Conservation (phyloP, 2,113 vertebrate genomes). For the Ranitomeya imitator region DNA sequence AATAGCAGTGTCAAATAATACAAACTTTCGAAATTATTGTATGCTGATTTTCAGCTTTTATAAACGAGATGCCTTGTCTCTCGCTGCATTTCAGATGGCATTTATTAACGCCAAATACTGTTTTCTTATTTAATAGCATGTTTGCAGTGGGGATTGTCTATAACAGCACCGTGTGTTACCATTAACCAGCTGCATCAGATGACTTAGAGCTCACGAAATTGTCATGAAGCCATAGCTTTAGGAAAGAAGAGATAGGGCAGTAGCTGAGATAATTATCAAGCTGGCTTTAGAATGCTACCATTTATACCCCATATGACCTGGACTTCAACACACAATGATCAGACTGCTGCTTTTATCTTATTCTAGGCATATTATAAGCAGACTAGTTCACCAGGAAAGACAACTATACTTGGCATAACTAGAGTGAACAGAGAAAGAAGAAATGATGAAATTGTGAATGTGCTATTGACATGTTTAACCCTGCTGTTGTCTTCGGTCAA, state of each 20-base stretch:
- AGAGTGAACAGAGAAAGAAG: neutral
- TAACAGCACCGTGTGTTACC: neutral
- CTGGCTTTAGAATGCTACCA: neutral
- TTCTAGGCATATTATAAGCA: neutral
- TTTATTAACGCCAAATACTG: neutral
- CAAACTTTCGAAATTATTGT: neutral
- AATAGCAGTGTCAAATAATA: neutral
- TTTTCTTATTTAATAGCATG: neutral
- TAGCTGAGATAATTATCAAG: neutral
- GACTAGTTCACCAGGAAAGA: neutral
- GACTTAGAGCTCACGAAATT: neutral
- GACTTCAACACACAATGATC: neutral
- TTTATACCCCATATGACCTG: neutral
- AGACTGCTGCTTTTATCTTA: neutral
- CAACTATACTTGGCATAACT: neutral
- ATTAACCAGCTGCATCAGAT: neutral
- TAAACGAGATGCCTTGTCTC: neutral
- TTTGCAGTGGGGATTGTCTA: neutral
- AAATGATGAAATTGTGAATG: neutral
- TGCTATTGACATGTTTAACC: neutral
- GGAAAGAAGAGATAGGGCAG: neutral
- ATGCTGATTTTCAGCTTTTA: neutral
- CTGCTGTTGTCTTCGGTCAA: no score
- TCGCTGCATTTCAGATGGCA: neutral
- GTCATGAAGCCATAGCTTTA: neutral